These are phyloP conservation scores for Pecten maximus DNA, from an alignment of 2,888 invertebrate genomes.

Conservation along the genomic window DNA sequence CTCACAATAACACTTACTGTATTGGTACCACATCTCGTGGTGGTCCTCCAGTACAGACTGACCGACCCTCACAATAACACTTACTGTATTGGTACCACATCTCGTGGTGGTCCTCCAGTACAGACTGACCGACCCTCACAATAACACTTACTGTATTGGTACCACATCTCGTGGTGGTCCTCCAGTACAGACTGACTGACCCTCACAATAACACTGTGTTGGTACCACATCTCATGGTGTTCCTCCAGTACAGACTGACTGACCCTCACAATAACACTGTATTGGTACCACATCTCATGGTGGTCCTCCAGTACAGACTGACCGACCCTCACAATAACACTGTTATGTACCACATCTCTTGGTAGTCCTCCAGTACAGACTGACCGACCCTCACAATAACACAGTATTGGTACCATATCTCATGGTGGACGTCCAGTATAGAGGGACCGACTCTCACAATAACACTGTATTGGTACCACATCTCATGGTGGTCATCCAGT, in stretches of 20 bases:
- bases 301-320: slow-evolving; percentile 77
- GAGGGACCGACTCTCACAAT: too few species aligned
- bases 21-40: slow-evolving; percentile 56
- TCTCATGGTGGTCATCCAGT: too few species aligned
- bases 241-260: slow-evolving; percentile 83
- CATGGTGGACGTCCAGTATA: too few species aligned
- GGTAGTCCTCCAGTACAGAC: too few species aligned
- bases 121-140: slow-evolving; percentile 87
- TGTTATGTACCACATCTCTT: too few species aligned
- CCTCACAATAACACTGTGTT: slow-evolving; percentile 85
- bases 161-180: slow-evolving; percentile 56
- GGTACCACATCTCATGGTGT: slow-evolving; percentile 55
- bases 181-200: slow-evolving; percentile 85
- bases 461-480: too few species aligned
- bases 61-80: slow-evolving; percentile 88
- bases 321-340: slow-evolving; percentile 87
- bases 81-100: slow-evolving; percentile 62
- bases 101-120: slow-evolving; percentile 59
- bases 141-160: slow-evolving; percentile 63
- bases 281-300: slow-evolving; percentile 56
- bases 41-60: slow-evolving; percentile 77
- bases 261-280: slow-evolving; percentile 85
- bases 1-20: slow-evolving; percentile 40
- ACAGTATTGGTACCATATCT: too few species aligned
- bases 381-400: too few species aligned